Conservation (phyloP, 2,113 vertebrate species). For the Myodes glareolus region DNA sequence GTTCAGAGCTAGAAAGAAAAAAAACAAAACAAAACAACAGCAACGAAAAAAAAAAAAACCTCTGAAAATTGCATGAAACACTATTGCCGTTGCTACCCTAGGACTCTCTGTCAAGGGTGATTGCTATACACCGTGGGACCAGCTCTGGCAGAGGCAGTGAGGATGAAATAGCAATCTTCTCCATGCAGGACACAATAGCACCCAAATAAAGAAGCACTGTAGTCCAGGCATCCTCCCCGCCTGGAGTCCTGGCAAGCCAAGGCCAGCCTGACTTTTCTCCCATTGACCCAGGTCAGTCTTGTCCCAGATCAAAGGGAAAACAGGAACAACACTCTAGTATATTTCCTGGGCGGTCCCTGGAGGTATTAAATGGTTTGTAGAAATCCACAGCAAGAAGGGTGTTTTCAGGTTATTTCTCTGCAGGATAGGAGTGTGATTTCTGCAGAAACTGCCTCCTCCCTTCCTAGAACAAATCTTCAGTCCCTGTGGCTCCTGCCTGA, state of each 20-base stretch:
- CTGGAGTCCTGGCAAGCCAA: not conserved
- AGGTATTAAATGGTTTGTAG: constrained; percentile 47
- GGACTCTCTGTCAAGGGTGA: too few relatives aligned
- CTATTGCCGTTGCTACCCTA: not conserved
- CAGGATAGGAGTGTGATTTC: constrained; percentile 7
- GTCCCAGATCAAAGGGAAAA: constrained; percentile 10
- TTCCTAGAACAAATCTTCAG: constrained; percentile 26
- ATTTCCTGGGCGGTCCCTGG: constrained; percentile 25
- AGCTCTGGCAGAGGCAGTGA: not conserved
- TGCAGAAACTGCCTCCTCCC: constrained; percentile 30
- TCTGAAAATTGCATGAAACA: not conserved
- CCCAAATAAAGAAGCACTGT: not conserved
- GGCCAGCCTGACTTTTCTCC: not conserved
- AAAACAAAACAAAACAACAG: not conserved
- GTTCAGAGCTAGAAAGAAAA: not conserved
- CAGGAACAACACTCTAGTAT: not conserved
- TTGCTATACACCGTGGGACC: not conserved
- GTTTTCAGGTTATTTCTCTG: constrained; percentile 23
- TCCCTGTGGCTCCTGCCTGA: not conserved
- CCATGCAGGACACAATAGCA: not conserved
- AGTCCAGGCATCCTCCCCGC: rapidly evolving
- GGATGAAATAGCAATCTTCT: not conserved
- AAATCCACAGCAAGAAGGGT: constrained; percentile 27
- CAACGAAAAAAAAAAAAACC: too few relatives aligned
- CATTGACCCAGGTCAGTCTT: not conserved